Conservation (phyloP, 1,140 invertebrate species). For the Temnothorax longispinosus region DNA sequence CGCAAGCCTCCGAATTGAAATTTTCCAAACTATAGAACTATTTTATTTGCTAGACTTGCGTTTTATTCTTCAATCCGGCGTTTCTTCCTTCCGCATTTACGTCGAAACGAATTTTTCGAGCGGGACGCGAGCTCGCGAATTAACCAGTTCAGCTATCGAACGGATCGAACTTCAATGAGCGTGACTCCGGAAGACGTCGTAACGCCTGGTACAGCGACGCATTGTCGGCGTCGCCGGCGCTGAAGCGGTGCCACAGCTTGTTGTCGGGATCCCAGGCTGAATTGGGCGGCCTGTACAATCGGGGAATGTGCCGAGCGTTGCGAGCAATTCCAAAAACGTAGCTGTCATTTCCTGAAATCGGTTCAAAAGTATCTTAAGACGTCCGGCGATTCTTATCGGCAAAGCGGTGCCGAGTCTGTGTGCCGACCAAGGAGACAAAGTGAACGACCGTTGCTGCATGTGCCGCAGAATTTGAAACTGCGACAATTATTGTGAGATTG, state of each 20-base stretch:
- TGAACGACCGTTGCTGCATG: neutral
- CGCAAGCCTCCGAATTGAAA: neutral
- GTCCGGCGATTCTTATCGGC: neutral
- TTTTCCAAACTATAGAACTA: neutral
- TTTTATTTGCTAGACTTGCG: neutral
- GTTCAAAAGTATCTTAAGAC: conserved; percentile 12
- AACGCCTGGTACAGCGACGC: conserved; percentile 73
- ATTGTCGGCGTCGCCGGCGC: conserved; percentile 83
- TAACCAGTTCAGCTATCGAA: conserved; percentile 77
- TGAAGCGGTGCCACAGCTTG: conserved; percentile 79
- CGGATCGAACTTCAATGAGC: conserved; percentile 80
- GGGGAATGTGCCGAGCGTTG: conserved; percentile 64
- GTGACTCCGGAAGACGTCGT: conserved; percentile 78
- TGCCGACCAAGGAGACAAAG: neutral
- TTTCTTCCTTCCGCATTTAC: neutral
- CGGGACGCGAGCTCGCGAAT: neutral
- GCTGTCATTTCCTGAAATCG: conserved; percentile 66
- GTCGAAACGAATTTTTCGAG: neutral
- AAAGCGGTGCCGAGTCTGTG: neutral
- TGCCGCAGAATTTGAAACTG: neutral
- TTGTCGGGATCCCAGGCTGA: conserved; percentile 73
- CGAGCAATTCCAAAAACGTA: conserved; percentile 65
- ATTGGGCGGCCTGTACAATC: conserved; percentile 64
- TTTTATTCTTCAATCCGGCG: neutral
- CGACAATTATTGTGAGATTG: neutral